Conservation (phyloP, 2,888 invertebrate genomes). For the Synergus laeviventris region DNA sequence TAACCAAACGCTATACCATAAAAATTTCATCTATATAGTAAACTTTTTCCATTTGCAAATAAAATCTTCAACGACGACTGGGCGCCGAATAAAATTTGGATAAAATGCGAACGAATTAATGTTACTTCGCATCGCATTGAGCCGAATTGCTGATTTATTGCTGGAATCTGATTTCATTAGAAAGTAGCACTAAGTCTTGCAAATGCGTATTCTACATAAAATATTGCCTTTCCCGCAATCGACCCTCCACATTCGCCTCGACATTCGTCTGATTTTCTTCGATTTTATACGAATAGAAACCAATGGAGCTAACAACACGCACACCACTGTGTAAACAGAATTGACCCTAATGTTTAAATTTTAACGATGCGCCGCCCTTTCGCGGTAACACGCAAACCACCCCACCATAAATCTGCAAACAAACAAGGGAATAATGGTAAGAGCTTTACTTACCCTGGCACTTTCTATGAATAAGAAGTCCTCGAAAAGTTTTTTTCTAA, state of each 20-base stretch:
- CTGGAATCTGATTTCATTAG: background rate
- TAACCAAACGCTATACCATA: background rate
- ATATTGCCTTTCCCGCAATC: background rate
- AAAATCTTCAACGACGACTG: background rate
- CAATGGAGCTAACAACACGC: background rate
- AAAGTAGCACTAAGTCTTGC: background rate
- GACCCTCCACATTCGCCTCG: background rate
- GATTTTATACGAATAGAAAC: background rate
- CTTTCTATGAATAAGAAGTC: constrained; percentile 1
- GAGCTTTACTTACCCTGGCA: background rate
- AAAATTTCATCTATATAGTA: background rate
- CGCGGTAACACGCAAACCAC: constrained; percentile 23
- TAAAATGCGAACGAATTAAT: background rate
- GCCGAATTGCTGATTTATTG: background rate
- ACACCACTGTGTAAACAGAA: constrained; percentile 36
- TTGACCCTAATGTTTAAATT: constrained; percentile 33
- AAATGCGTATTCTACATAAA: background rate
- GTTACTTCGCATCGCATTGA: background rate
- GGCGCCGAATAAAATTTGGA: background rate
- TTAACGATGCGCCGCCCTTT: constrained; percentile 27
- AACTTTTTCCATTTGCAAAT: background rate
- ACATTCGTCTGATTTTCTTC: background rate
- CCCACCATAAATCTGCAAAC: constrained; percentile 25
- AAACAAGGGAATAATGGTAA: constrained; percentile 20
- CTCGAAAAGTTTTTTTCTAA: background rate